Evolutionary conservation across 2,113 vertebrate genomes (phyloP).

Genomic region (Actenoides lindsayi): DNA sequence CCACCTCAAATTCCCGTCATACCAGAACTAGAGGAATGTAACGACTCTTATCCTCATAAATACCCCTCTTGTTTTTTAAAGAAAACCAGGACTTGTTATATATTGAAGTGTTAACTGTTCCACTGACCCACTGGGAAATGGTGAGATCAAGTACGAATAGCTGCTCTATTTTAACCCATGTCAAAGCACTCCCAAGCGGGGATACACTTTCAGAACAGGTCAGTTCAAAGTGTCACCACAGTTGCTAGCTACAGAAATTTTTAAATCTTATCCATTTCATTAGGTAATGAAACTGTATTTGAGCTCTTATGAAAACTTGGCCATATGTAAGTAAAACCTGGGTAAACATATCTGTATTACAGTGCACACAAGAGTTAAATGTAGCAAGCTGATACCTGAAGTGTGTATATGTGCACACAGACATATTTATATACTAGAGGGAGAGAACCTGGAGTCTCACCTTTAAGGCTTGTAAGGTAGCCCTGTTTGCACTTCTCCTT

Average conservation of each 20-base stretch:
- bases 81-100: not conserved
- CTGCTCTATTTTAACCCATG: not conserved
- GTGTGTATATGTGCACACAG: not conserved
- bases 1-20: conserved; percentile 18
- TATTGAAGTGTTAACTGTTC: not conserved
- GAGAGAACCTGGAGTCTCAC: not conserved
- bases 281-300: not conserved
- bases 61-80: not conserved
- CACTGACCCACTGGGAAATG: not conserved
- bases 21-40: not conserved
- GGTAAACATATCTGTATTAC: not conserved
- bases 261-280: not conserved
- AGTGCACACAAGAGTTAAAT: not conserved
- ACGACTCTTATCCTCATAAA: not conserved
- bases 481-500: not conserved
- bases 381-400: not conserved
- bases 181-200: not conserved
- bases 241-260: not conserved
- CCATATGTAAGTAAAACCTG: not conserved
- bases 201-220: not conserved
- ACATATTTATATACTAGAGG: too few species aligned
- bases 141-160: not conserved
- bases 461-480: not conserved
- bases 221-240: not conserved
- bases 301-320: not conserved